Percentiles rank a stretch among this genome's conserved stretches.
phyloP scores from a whole-genome alignment of 1,140 invertebrate species.

The Mizuhopecten yessoensis region DNA sequence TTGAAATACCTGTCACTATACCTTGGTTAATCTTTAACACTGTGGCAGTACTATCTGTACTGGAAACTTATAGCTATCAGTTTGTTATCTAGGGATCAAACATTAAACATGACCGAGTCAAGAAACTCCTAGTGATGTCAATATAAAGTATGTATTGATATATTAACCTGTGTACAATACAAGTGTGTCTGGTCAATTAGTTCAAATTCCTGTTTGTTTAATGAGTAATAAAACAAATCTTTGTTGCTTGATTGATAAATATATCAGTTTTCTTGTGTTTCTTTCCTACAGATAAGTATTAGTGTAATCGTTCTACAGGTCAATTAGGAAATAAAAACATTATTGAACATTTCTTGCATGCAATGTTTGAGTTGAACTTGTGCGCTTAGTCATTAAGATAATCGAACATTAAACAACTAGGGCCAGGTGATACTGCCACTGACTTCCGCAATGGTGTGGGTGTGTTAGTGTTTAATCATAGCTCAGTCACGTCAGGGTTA shows the following conservation, averaged over 20 bases:
- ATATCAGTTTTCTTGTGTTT: not conserved
- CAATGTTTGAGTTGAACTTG: not conserved
- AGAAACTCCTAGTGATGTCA: not conserved
- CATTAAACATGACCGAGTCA: not conserved
- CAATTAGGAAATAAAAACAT: not conserved
- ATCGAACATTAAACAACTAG: not conserved
- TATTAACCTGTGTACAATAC: not conserved
- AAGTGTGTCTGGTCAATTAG: not conserved
- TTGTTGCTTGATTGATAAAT: not conserved
- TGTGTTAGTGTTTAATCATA: not conserved
- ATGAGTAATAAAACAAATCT: not conserved
- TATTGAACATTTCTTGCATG: not conserved
- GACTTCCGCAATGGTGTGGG: constrained; percentile 11
- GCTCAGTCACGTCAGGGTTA: not conserved
- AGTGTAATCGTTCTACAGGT: not conserved
- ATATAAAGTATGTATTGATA: not conserved
- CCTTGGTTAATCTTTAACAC: not conserved
- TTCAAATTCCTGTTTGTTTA: not conserved
- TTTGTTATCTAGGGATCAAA: not conserved
- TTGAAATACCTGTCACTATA: too few species aligned
- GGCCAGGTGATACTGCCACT: not conserved
- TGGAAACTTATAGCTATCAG: not conserved
- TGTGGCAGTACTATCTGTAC: not conserved
- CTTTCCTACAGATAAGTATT: not conserved
- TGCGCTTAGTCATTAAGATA: not conserved